These are phyloP conservation scores for Drosophila pectinifera DNA, from an alignment of 1,140 invertebrate genomes.

Conservation along the genomic window DNA sequence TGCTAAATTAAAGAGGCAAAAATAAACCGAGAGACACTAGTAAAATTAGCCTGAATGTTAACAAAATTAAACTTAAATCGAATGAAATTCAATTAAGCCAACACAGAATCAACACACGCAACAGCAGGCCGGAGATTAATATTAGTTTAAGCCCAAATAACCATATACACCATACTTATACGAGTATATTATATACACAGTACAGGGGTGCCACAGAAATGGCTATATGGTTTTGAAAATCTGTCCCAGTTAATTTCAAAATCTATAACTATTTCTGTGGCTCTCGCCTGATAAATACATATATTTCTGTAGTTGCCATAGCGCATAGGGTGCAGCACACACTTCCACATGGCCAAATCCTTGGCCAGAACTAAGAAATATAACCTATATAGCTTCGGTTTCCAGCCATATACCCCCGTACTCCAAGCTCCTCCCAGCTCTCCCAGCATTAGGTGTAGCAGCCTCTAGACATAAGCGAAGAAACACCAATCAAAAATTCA, in stretches of 20 bases:
- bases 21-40: conserved; percentile 58
- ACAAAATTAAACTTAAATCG: conserved; percentile 49
- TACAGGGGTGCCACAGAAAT: neutral
- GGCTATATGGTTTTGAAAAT: neutral
- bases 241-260: neutral
- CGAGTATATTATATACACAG: conserved; percentile 24
- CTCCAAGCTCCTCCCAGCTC: neutral
- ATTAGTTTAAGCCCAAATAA: conserved; percentile 43
- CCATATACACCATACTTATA: conserved; percentile 37
- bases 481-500: conserved; percentile 50
- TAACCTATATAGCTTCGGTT: conserved; percentile 63
- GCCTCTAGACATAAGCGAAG: conserved; percentile 39
- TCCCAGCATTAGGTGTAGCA: conserved; percentile 31
- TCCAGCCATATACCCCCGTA: conserved; percentile 36
- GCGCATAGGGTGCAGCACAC: conserved; percentile 52
- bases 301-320: conserved; percentile 61
- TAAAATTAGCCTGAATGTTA: conserved; percentile 70
- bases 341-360: conserved; percentile 48
- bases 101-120: conserved; percentile 26
- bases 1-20: conserved; percentile 68
- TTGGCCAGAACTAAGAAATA: conserved; percentile 40
- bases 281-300: conserved; percentile 10
- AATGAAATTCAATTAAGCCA: conserved; percentile 69
- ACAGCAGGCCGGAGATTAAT: conserved; percentile 13
- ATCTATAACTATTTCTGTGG: neutral